phyloP scores from a whole-genome alignment of 2,888 invertebrate species.

The Dugesia japonica region DNA sequence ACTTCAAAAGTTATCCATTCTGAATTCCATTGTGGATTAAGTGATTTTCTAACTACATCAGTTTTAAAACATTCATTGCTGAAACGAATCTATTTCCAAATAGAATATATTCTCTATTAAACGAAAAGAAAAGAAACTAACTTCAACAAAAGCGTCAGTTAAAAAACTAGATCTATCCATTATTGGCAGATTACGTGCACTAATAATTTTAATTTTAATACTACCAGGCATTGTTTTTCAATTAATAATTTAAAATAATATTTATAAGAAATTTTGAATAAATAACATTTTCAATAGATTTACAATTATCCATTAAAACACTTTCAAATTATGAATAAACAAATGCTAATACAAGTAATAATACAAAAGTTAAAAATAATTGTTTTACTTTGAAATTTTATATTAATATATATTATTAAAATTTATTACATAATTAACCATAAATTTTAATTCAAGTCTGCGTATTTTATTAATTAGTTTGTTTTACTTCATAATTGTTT shows the following conservation, averaged over 20 bases:
- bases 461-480: not conserved
- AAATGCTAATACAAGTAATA: no score
- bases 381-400: no score
- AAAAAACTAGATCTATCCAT: slow-evolving; percentile 91
- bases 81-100: slow-evolving; percentile 58
- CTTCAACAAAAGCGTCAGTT: slow-evolving; percentile 90
- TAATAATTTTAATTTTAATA: slow-evolving; percentile 72
- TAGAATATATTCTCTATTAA: no score
- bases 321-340: no score
- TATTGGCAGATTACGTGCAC: slow-evolving; percentile 79
- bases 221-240: slow-evolving; percentile 70
- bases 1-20: slow-evolving; percentile 87
- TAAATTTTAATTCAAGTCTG: no score
- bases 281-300: no score
- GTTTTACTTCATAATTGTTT: slow-evolving; percentile 16
- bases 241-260: not conserved
- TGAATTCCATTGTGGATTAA: slow-evolving; percentile 91
- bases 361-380: no score
- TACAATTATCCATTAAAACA: no score
- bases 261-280: no score
- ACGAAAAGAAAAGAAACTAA: slow-evolving; percentile 48
- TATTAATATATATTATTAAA: no score
- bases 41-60: slow-evolving; percentile 77
- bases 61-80: slow-evolving; percentile 82
- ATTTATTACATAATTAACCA: no score